phyloP scores from a whole-genome alignment of 2,888 invertebrate species.

The Nebria salina region DNA sequence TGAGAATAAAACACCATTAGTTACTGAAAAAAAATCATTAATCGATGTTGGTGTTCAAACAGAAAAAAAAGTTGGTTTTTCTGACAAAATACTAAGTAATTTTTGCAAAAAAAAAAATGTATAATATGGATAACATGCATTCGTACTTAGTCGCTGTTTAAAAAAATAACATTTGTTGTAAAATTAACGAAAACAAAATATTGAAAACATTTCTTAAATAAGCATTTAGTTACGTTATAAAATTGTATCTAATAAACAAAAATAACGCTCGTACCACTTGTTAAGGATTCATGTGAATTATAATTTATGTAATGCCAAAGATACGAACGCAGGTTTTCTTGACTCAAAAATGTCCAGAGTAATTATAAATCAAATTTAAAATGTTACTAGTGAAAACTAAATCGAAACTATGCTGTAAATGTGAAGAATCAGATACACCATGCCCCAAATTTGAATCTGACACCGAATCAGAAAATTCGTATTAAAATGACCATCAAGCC shows the following conservation, averaged over 20 bases:
- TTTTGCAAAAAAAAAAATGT: too few relatives aligned
- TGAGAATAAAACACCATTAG: neutral
- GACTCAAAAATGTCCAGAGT: neutral
- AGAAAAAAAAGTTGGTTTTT: conserved; percentile 12
- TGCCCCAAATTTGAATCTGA: neutral
- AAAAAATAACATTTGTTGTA: too few relatives aligned
- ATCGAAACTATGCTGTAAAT: neutral
- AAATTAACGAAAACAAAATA: too few relatives aligned
- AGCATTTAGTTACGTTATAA: too few relatives aligned
- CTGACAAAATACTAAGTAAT: neutral
- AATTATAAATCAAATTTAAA: neutral
- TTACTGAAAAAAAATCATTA: neutral
- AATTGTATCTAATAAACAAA: too few relatives aligned
- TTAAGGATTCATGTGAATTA: too few relatives aligned
- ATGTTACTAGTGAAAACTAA: neutral
- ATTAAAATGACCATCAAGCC: neutral
- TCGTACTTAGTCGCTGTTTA: too few relatives aligned
- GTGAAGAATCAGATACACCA: neutral
- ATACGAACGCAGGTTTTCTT: neutral
- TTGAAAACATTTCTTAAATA: too few relatives aligned
- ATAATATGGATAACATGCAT: too few relatives aligned
- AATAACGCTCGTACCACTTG: too few relatives aligned
- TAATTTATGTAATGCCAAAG: too few relatives aligned
- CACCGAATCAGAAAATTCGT: neutral
- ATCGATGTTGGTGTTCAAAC: conserved; percentile 10